Evolutionary conservation across 2,888 invertebrate genomes (phyloP), one percentile per base, ranked within the genome.

Genomic region (Drosophila birchii): DNA sequence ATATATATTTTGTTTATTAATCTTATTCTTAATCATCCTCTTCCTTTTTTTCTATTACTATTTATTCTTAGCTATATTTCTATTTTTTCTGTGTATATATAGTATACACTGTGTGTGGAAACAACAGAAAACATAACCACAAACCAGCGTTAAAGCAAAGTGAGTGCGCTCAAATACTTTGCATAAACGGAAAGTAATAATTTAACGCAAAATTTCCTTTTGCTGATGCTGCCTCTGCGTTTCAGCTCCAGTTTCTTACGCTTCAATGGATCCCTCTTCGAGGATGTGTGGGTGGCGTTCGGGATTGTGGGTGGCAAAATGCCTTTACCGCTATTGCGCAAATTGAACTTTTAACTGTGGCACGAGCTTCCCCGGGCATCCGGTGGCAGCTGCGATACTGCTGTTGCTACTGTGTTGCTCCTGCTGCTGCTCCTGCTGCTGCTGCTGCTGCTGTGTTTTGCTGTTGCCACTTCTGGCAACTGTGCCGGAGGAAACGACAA

Each of bases 181-280:
- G 81, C 81, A 85, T 90, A 88, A 89, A 84, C 90, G 91, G 88
- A 91, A 91, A 90, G 90, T 91, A 90, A 90, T 90, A 91, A 91
- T 91, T 90, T 90, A 91, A 91, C 88, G 90, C 82, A 89, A 89
- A 90, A 89, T 88, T 82, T 90, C 84, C 79, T 90, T 87, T 80
- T 88, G 85, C 89, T 89, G 90, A 88, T 72, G 63, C 29, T 62
- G 73, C 38, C 70, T 67, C 23, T 44, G 76, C 51, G 64, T 58
- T 84, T 55, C 74, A 75, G 72, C 85, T 86, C 66, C 86, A 78
- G 72, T 78, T 86, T 76, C 89, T 84, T 85, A 89, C 89, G 86
- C 88, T 89, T 85, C 88, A 85, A 88, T 89, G 88, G 88, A 73
- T 59, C 67, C 64, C 49, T 36, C 57, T 57, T 34, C 39, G 16